A percentile compares a stretch with the other conserved stretches of the same genome.
Conservation (phyloP, 2,113 vertebrate species). For the Chlamydotis undulata region DNA sequence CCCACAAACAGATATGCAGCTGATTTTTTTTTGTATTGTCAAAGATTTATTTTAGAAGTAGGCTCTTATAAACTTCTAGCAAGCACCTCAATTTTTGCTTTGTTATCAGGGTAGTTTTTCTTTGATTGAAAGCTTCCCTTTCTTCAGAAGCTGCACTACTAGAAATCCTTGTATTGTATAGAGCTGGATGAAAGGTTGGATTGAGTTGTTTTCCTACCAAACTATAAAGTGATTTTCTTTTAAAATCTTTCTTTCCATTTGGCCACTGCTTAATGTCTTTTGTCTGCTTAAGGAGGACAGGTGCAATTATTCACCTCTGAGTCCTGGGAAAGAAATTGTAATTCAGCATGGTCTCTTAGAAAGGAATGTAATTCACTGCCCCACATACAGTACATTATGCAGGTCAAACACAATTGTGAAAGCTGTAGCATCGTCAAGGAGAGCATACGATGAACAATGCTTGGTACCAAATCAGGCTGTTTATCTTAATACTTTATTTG, state of each 20-base stretch:
- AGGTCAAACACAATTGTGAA: conserved; percentile 14
- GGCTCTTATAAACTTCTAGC: not conserved
- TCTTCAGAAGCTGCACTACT: not conserved
- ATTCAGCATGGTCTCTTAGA: conserved; percentile 11
- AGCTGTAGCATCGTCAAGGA: not conserved
- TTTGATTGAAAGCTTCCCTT: not conserved
- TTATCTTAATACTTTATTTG: conserved; percentile 25
- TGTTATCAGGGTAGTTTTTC: not conserved
- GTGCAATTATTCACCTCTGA: conserved; percentile 58
- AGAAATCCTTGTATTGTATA: conserved; percentile 19
- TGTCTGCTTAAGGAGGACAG: conserved; percentile 58
- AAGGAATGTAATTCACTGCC: conserved; percentile 9
- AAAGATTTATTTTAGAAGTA: not conserved
- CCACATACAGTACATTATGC: not conserved
- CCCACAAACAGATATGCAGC: not conserved
- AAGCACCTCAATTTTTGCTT: not conserved
- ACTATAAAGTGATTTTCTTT: conserved; percentile 30
- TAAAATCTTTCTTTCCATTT: conserved; percentile 47
- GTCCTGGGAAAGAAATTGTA: conserved; percentile 34
- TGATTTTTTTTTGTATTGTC: not conserved
- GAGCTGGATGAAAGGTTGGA: not conserved
- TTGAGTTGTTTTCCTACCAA: conserved; percentile 48
- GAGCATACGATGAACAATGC: not conserved
- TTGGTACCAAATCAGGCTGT: not conserved
- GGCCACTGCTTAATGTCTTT: conserved; percentile 41